Evolutionary conservation across 2,113 vertebrate species (phyloP).

Genomic region (Ahaetulla prasina): DNA sequence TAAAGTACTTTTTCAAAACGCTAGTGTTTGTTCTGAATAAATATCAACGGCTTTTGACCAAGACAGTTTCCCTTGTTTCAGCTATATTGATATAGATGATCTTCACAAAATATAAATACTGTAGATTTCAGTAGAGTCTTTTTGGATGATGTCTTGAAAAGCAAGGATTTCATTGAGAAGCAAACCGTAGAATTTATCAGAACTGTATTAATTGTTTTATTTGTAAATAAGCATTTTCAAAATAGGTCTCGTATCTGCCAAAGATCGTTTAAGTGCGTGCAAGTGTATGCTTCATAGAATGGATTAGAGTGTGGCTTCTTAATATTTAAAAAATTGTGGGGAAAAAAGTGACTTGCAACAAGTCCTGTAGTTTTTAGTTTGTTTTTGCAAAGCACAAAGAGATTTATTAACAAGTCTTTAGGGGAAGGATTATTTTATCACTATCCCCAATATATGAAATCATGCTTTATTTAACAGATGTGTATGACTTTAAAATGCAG

Average conservation of each 20-base stretch:
- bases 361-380: not conserved
- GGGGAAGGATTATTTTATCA: not conserved
- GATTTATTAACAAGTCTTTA: not conserved
- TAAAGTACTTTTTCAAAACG: not conserved
- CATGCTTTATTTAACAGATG: not conserved
- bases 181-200: not conserved
- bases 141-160: not conserved
- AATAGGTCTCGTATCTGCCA: not conserved
- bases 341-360: not conserved
- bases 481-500: not conserved
- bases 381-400: not conserved
- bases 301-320: not conserved
- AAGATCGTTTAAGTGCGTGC: not conserved
- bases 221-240: not conserved
- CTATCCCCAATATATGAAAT: not conserved
- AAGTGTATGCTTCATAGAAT: not conserved
- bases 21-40: not conserved
- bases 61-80: not conserved
- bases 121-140: not conserved
- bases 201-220: not conserved
- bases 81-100: not conserved
- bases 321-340: not conserved
- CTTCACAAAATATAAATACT: not conserved
- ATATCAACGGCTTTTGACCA: not conserved
- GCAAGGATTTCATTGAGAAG: not conserved